Base-by-base conservation (phyloP, 2,797 vertebrate species). In the Loris lydekkerianus region DNA sequence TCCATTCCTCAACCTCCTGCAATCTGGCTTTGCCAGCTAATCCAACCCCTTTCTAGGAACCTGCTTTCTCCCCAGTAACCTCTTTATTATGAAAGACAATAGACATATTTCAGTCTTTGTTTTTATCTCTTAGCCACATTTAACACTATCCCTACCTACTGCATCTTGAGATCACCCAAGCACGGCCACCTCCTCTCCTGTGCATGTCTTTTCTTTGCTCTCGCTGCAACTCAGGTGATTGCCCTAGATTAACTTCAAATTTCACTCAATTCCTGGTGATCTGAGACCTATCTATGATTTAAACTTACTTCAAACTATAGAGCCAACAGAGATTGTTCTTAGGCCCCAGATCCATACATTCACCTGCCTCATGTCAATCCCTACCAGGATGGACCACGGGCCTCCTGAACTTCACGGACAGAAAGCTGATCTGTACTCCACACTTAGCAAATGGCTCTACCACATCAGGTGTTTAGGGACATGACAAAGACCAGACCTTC, bases 111-210 rank as follows among this genome's bases (percentile, higher is more conserved):
- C 49, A 72, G 34, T 63, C 67, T 93, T 91, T 49, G 31, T 56
- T 95, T 91, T 46, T 81, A 76, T 31, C 9, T 83, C 34, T 85
- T 34, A 82, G 80, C 25, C 65, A 85, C 75, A 87, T 83, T 5
- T 80, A 46, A 86, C 65, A n/a, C 70, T 80, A 70, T 29, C 60
- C 29, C 21, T 2, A 65, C 7, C 40, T 88, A 31, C 63, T 72
- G 70, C 37, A 77, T 91, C 56, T 87, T 65, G 56, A 88, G 63
- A 72, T 37, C 63, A 49, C 15, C 34, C 3, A 18, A 27, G 15
- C 49, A 18, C 65, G 18, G n/a, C 76, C 31, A 67, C 61, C 73
- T 40, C 31, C 53, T 65, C 34, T 75, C 40, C 49, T 14, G 49
- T 53, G 15, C 13, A 13, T 53, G 14, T 37, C 31, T 29, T 78